phyloP scores from a whole-genome alignment of 1,140 invertebrate genomes.

The Neodiprion virginianus region DNA sequence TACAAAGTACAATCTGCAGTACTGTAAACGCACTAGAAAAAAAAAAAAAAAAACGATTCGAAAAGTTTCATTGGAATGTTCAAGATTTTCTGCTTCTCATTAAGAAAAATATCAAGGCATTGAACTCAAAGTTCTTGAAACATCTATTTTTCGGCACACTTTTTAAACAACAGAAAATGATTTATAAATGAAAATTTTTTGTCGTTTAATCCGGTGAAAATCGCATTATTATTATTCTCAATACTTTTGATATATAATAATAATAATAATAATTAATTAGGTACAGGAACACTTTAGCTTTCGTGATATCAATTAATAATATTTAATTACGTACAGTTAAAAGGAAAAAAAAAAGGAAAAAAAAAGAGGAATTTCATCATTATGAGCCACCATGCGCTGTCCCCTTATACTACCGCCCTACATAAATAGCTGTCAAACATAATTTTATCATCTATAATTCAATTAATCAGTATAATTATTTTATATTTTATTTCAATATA shows the following conservation, averaged over 20 bases:
- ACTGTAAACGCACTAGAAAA: neutral
- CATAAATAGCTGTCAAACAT: constrained; percentile 14
- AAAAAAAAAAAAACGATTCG: too few relatives aligned
- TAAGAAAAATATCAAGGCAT: too few relatives aligned
- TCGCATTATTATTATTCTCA: constrained; percentile 58
- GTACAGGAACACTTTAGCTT: constrained; percentile 60
- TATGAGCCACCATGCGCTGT: constrained; percentile 16
- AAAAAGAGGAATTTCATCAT: constrained; percentile 19
- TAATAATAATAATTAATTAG: constrained; percentile 45
- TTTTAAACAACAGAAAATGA: constrained; percentile 5
- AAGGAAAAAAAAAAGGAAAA: constrained; percentile 14
- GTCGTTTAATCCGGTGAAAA: constrained; percentile 52
- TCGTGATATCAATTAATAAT: constrained; percentile 51
- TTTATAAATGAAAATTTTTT: constrained; percentile 11
- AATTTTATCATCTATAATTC: neutral
- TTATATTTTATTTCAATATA: constrained; percentile 2
- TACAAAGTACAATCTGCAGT: too few relatives aligned
- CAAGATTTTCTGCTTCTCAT: too few relatives aligned
- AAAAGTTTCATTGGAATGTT: too few relatives aligned
- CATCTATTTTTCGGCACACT: neutral
- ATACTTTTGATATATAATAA: constrained; percentile 54
- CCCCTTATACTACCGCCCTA: constrained; percentile 10
- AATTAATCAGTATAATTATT: constrained; percentile 16
- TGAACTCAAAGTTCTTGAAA: too few relatives aligned
- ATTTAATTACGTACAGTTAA: constrained; percentile 33